A percentile compares a stretch with the other conserved stretches of the same genome.
phyloP scores from a whole-genome alignment of 2,797 vertebrate species.

The Luscinia luscinia region DNA sequence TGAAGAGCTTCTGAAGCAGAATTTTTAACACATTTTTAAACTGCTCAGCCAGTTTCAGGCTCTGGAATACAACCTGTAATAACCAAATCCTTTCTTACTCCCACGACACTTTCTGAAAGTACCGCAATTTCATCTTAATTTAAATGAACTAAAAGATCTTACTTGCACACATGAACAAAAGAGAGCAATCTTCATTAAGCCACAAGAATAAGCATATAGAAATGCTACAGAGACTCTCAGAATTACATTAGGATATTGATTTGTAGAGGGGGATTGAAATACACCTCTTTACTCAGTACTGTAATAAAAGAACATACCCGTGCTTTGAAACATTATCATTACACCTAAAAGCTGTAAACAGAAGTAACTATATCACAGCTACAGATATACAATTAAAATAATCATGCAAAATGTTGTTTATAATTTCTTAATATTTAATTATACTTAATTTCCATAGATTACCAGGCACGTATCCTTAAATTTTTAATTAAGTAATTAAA shows the following conservation, averaged over 20 bases:
- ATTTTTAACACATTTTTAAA: background rate
- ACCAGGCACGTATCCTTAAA: background rate
- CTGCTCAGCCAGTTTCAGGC: background rate
- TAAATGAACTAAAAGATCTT: background rate
- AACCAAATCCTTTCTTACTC: constrained; percentile 35
- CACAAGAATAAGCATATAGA: background rate
- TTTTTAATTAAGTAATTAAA: background rate
- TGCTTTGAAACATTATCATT: background rate
- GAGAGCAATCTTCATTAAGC: background rate
- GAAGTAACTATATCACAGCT: background rate
- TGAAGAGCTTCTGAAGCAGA: background rate
- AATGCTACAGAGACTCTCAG: background rate
- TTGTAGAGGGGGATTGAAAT: background rate
- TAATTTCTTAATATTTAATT: background rate
- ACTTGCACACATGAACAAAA: background rate
- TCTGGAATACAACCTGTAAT: constrained; percentile 18
- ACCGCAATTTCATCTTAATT: background rate
- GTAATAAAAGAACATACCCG: background rate
- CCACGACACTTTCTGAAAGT: background rate
- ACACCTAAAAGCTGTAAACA: background rate
- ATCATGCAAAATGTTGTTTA: background rate
- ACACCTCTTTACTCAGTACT: background rate
- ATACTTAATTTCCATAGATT: background rate
- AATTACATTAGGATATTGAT: background rate
- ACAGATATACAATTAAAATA: background rate